These are phyloP conservation scores for Cydia amplana DNA, from an alignment of 1,140 invertebrate genomes.

Conservation along the genomic window DNA sequence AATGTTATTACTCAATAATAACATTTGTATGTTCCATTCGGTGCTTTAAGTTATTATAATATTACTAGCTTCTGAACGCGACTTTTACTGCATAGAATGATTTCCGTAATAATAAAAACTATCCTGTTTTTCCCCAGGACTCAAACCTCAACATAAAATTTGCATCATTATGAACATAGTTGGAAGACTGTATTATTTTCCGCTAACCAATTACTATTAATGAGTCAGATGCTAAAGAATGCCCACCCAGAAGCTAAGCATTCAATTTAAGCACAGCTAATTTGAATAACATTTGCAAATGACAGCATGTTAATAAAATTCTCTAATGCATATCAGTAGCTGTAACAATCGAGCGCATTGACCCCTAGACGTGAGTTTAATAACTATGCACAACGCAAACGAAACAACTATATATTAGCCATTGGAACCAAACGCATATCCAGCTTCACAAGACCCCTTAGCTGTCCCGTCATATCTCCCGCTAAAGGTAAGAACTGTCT, in stretches of 20 bases:
- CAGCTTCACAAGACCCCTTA: slow-evolving; percentile 36
- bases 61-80: too few relatives aligned
- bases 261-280: slow-evolving; percentile 58
- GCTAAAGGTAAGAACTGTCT: too few relatives aligned
- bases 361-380: slow-evolving; percentile 61
- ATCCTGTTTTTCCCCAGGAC: too few relatives aligned
- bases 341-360: slow-evolving; percentile 57
- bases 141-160: too few relatives aligned
- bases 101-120: too few relatives aligned
- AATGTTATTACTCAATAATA: too few relatives aligned
- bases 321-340: slow-evolving; percentile 55
- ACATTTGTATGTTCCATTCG: too few relatives aligned
- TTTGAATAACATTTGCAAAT: slow-evolving; percentile 50
- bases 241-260: slow-evolving; percentile 51
- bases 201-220: slow-evolving; percentile 15
- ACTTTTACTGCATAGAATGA: too few relatives aligned
- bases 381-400: slow-evolving; percentile 65
- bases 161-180: neutral
- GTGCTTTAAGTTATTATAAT: too few relatives aligned
- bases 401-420: slow-evolving; percentile 58
- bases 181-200: neutral
- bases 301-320: slow-evolving; percentile 33
- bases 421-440: slow-evolving; percentile 47
- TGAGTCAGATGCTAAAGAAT: slow-evolving; percentile 15
- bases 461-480: neutral